phyloP scores from a whole-genome alignment of 1,140 invertebrate genomes.

The Olivierus martensii region DNA sequence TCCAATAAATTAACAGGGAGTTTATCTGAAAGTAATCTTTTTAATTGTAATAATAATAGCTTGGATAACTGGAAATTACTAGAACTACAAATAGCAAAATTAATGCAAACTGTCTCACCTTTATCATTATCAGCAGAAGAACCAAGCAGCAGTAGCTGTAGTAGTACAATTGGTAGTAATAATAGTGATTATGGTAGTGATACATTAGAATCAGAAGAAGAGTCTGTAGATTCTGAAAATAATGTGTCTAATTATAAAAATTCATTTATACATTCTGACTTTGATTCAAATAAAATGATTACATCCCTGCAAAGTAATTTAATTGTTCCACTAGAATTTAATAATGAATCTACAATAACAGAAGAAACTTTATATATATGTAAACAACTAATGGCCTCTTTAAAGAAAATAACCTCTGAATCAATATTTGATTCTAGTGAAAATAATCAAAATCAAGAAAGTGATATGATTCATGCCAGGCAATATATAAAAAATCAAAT shows the following conservation, averaged over 20 bases:
- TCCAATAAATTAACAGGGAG: neutral
- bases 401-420: conserved; percentile 34
- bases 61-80: conserved; percentile 9
- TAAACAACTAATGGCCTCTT: conserved; percentile 21
- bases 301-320: neutral
- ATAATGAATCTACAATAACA: conserved; percentile 7
- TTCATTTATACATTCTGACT: neutral
- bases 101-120: conserved; percentile 21
- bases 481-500: conserved; percentile 78
- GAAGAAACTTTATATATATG: conserved; percentile 23
- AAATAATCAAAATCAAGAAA: neutral
- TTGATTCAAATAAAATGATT: neutral
- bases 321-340: neutral
- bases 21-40: neutral
- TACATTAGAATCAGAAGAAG: conserved; percentile 20
- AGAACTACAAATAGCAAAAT: conserved; percentile 18
- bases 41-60: neutral
- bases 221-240: conserved; percentile 4
- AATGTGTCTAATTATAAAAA: neutral
- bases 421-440: too few relatives aligned
- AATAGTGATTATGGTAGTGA: conserved; percentile 22
- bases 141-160: conserved; percentile 11
- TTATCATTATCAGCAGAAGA: conserved; percentile 11
- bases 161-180: conserved; percentile 20
- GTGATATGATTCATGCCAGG: conserved; percentile 55